Percentiles rank a stretch among this genome's conserved stretches.
Evolutionary conservation across 2,888 invertebrate species (phyloP).

Genomic region (Patella depressa): DNA sequence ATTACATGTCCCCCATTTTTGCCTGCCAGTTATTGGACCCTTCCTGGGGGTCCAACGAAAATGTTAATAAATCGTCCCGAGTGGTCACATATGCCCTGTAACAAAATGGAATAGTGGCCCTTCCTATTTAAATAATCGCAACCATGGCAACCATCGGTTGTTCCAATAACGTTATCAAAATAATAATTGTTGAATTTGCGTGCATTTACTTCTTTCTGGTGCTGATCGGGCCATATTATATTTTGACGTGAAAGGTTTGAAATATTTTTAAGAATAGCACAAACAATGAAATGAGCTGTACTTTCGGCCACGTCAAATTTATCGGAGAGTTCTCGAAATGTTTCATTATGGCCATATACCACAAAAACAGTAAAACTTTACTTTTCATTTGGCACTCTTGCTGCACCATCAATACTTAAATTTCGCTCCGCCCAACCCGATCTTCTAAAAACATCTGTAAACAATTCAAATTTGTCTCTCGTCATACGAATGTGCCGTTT

Average conservation of each 20-base stretch:
- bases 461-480: neutral
- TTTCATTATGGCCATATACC: slow-evolving; percentile 11
- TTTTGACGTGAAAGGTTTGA: neutral
- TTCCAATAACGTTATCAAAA: slow-evolving; percentile 31
- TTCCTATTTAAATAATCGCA: slow-evolving; percentile 34
- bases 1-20: slow-evolving; percentile 12
- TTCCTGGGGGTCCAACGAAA: slow-evolving; percentile 20
- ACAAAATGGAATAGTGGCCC: slow-evolving; percentile 23
- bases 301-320: slow-evolving; percentile 8
- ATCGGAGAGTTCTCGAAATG: neutral
- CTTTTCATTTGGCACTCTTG: neutral
- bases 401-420: neutral
- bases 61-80: slow-evolving; percentile 22
- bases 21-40: slow-evolving; percentile 18
- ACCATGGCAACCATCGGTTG: slow-evolving; percentile 31
- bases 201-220: slow-evolving; percentile 9
- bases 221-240: neutral
- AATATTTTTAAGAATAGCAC: neutral
- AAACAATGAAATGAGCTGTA: slow-evolving; percentile 1
- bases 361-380: neutral
- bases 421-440: neutral
- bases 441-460: neutral
- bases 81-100: slow-evolving; percentile 27
- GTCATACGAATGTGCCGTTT: neutral
- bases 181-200: neutral